Base-by-base conservation (phyloP, 2,888 invertebrate genomes). In the Eupithecia centaureata region DNA sequence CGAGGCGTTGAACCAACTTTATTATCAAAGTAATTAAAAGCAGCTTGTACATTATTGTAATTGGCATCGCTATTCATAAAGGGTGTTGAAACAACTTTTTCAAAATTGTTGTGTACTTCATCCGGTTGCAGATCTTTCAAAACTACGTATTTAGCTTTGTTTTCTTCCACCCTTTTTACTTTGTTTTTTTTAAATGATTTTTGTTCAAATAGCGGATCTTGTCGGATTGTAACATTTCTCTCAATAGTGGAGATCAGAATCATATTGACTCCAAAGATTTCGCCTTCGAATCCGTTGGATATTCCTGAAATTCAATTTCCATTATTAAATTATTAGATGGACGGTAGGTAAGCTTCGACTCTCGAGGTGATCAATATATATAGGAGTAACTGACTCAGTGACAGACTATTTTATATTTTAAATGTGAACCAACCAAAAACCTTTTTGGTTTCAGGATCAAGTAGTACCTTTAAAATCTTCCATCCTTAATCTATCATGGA, bases 261-360 rank as follows among this genome's bases (percentile, higher is more conserved):
- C 85, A 96, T 93, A 78, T 95, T 95, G 75, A 95, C 95, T 12
- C 96, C 96, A 78, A 94, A 94, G 73, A 96, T 91, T 82, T 95
- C 94, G 5, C 96, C 96, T 84, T 96, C 95, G 70, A 96, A 93
- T 10, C 96, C 96, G 70, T 95, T 95, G 70, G 95, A 94, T 38
- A 92, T 83, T 51, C 95, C 93, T 93, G 77, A 56, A 85, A 83
- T 61, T 62, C 56, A 56, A 66, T 51, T n/a, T 56, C 8, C 22
- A 61, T 25, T 32, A 28, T 13, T n/a, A 28, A 33, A 51, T 51
- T 42, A 15, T 22, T 3, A 47, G 32, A 13, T 22, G n/a, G 30
- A 38, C 42, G 22, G 35, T 60, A 57, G 22, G 35, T 60, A 57
- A 51, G 42, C 42, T 42, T 22, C 12, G 22, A 22, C 10, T 47